Evolutionary conservation across 92 coral and sea anemone species (phyloP).

Genomic region (Desmophyllum pertusum): DNA sequence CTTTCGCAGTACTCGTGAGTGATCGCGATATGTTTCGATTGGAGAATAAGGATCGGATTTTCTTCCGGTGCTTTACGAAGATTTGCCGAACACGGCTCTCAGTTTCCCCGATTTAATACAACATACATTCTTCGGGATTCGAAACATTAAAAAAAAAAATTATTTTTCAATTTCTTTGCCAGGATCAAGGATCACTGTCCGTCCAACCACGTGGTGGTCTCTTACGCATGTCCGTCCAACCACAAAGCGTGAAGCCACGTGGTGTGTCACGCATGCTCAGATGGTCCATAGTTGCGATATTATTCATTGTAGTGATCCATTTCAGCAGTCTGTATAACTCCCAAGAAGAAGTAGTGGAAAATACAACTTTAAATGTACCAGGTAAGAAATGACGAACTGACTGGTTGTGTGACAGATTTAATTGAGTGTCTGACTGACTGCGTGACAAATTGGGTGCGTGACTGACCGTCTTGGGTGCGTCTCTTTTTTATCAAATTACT

Average conservation of each 20-base stretch:
- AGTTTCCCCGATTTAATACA: background rate
- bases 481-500: too few relatives aligned
- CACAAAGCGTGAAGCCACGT: background rate
- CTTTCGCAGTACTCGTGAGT: too few relatives aligned
- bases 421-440: too few relatives aligned
- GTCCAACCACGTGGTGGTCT: too few relatives aligned
- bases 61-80: too few relatives aligned
- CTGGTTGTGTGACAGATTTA: too few relatives aligned
- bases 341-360: background rate
- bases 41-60: too few relatives aligned
- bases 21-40: too few relatives aligned
- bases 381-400: background rate
- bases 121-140: background rate
- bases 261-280: background rate
- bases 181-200: too few relatives aligned
- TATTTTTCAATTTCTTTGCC: background rate
- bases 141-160: background rate
- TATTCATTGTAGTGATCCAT: background rate
- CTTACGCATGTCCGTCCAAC: too few relatives aligned
- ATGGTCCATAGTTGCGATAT: background rate
- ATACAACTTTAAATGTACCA: background rate
- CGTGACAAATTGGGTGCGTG: too few relatives aligned
- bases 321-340: background rate
- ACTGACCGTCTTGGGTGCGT: too few relatives aligned
- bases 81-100: background rate